Evolutionary conservation across 2,888 invertebrate genomes (phyloP).

Genomic region (Psococerastis gibbosa): DNA sequence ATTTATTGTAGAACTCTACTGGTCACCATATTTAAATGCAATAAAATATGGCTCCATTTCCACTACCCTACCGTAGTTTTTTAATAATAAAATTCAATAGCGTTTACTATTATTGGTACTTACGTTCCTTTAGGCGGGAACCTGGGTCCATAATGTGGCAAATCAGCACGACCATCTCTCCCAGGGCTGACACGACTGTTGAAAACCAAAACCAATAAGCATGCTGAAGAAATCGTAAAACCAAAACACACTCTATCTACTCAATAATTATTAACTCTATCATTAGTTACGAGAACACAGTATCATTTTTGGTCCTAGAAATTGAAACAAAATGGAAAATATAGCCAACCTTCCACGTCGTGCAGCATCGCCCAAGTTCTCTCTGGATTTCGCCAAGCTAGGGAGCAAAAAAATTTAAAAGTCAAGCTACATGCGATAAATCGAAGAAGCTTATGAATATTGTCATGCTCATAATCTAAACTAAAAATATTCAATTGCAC

Average conservation of each 20-base stretch:
- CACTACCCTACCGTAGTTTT: too few relatives aligned
- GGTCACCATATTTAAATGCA: too few relatives aligned
- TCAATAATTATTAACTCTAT: too few relatives aligned
- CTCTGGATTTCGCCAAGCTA: slow-evolving; percentile 18
- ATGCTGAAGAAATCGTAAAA: slow-evolving; percentile 27
- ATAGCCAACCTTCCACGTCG: slow-evolving; percentile 18
- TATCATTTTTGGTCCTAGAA: too few relatives aligned
- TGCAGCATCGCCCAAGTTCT: slow-evolving; percentile 17
- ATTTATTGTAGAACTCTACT: too few relatives aligned
- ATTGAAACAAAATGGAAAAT: slow-evolving; percentile 1
- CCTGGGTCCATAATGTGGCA: slow-evolving; percentile 79
- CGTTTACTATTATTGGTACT: slow-evolving; percentile 17
- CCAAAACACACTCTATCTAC: too few relatives aligned
- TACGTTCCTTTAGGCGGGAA: slow-evolving; percentile 77
- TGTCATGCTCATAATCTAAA: neutral
- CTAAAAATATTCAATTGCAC: slow-evolving; percentile 17
- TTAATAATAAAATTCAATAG: slow-evolving; percentile 8
- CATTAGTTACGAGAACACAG: too few relatives aligned
- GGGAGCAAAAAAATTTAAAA: slow-evolving; percentile 15
- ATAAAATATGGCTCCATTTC: too few relatives aligned
- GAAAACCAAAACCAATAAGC: slow-evolving; percentile 27
- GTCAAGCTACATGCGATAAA: slow-evolving; percentile 8
- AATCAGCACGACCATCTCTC: slow-evolving; percentile 59
- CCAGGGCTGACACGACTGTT: slow-evolving; percentile 75
- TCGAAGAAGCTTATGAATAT: slow-evolving; percentile 13